Percentiles rank a stretch among this genome's conserved stretches.
Evolutionary conservation across 2,797 vertebrate species (phyloP).

Genomic region (Carcharodon carcharias): DNA sequence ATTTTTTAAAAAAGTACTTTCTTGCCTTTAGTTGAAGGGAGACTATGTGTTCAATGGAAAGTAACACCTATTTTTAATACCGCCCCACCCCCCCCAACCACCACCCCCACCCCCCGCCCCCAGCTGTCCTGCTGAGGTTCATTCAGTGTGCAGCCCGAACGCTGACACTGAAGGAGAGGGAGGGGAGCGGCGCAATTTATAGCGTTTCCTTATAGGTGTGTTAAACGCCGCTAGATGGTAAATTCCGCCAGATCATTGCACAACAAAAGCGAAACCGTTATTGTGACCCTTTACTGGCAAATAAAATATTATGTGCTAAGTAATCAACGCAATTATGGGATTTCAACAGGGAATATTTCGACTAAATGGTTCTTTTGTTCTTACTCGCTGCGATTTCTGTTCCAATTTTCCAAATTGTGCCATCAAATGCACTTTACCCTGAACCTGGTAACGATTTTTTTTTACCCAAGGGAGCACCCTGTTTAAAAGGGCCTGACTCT

Average conservation of each 20-base stretch:
- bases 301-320: background rate
- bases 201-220: background rate
- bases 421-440: background rate
- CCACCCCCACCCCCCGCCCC: too few relatives aligned
- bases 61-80: background rate
- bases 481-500: background rate
- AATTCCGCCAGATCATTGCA: background rate
- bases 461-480: background rate
- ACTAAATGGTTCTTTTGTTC: background rate
- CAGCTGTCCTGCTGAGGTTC: background rate
- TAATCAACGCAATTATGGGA: background rate
- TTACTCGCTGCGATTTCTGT: background rate
- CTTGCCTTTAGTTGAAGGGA: background rate
- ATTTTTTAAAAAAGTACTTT: background rate
- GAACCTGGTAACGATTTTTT: background rate
- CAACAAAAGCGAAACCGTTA: background rate
- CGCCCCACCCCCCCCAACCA: too few relatives aligned
- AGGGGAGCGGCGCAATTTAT: too few relatives aligned
- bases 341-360: background rate
- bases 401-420: background rate
- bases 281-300: background rate
- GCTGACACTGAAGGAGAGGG: background rate
- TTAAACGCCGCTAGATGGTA: background rate
- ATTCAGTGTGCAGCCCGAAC: background rate
- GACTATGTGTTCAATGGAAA: background rate